phyloP scores from a whole-genome alignment of 2,113 vertebrate genomes.

The Daubentonia madagascariensis region DNA sequence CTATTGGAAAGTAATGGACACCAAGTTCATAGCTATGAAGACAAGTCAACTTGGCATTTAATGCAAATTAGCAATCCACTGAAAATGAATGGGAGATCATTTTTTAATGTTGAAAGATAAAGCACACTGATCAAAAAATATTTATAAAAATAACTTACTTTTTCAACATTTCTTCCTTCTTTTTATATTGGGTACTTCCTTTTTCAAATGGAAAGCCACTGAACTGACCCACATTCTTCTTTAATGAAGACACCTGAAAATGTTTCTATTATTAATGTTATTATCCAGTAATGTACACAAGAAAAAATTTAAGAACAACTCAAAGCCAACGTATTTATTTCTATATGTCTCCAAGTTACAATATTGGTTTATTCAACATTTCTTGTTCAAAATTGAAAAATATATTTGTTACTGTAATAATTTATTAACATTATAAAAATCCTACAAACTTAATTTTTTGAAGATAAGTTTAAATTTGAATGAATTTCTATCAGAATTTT shows the following conservation, averaged over 20 bases:
- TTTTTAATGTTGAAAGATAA: conserved; percentile 18
- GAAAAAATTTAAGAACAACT: conserved; percentile 10
- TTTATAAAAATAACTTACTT: conserved; percentile 84
- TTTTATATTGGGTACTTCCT: conserved; percentile 91
- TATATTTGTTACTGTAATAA: neutral
- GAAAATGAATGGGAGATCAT: neutral
- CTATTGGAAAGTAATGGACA: neutral
- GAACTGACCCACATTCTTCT: conserved; percentile 96
- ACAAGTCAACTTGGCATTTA: neutral
- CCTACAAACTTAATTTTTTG: conserved; percentile 8
- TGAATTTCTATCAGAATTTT: neutral
- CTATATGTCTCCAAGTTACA: neutral
- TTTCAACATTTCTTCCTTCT: conserved; percentile 93
- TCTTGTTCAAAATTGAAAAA: conserved; percentile 11
- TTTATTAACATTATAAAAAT: neutral
- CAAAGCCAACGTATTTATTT: conserved; percentile 21
- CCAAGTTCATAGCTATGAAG: neutral
- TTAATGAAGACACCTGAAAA: conserved; percentile 89
- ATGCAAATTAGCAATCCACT: neutral
- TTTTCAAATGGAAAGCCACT: conserved; percentile 94
- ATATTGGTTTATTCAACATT: neutral
- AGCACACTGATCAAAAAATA: neutral
- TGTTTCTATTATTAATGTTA: conserved; percentile 44
- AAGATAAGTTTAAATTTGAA: neutral
- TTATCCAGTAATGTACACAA: conserved; percentile 8